Evolutionary conservation across 2,113 vertebrate species (phyloP).

Genomic region (Pontoporia blainvillei): DNA sequence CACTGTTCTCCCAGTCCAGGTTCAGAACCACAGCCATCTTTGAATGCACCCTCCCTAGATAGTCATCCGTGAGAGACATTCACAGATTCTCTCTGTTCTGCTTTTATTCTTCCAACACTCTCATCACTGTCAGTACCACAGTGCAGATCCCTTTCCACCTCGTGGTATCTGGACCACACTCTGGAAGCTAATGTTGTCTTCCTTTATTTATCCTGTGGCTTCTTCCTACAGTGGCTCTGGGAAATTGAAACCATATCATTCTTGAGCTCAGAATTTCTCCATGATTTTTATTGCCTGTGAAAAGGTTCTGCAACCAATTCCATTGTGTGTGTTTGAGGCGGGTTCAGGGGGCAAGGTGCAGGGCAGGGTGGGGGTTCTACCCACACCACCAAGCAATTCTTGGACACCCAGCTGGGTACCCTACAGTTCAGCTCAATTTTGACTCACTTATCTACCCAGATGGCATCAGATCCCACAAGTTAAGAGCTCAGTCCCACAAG

Average conservation of each 20-base stretch:
- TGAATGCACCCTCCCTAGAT: background rate
- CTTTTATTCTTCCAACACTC: background rate
- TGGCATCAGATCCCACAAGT: background rate
- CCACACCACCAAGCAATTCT: background rate
- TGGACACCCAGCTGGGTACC: background rate
- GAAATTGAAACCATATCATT: background rate
- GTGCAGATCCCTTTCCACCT: background rate
- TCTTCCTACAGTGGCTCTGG: background rate
- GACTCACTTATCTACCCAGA: background rate
- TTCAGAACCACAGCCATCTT: background rate
- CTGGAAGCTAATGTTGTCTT: background rate
- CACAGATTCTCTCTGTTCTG: background rate
- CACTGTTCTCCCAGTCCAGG: background rate
- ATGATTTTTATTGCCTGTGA: background rate
- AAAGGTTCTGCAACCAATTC: background rate
- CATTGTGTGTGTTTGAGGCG: background rate
- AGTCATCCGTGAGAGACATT: background rate
- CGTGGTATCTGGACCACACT: background rate
- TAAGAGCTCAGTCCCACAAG: background rate
- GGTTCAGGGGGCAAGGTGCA: too few species aligned
- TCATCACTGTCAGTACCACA: too few species aligned
- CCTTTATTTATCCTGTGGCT: background rate
- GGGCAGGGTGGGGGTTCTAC: accelerated
- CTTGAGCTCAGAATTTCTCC: background rate
- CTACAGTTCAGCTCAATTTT: background rate